Evolutionary conservation across 37 sponge, comb jelly and placozoan species (phyloP).

Genomic region (Hormiphora californensis): DNA sequence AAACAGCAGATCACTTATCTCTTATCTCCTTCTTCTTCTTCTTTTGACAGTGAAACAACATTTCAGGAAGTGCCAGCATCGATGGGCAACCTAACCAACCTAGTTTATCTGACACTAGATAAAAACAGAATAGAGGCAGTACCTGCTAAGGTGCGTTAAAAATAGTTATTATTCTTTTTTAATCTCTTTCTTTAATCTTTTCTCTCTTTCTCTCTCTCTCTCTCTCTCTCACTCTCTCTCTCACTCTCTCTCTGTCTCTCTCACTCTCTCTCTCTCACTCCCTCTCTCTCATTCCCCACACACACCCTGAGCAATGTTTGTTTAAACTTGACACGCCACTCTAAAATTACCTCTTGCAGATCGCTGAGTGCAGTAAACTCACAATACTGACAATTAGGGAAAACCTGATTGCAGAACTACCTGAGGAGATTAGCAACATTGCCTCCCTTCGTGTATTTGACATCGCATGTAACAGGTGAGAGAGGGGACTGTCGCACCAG

Average conservation of each 20-base stretch:
- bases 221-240: background rate
- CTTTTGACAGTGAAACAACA: too few relatives aligned
- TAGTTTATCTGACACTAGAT: constrained; percentile 2
- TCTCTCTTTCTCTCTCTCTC: background rate
- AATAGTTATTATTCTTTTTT: background rate
- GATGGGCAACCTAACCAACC: background rate
- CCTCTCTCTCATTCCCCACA: background rate
- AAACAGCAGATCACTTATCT: too few relatives aligned
- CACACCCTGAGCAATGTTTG: background rate
- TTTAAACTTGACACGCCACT: background rate
- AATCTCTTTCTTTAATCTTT: background rate
- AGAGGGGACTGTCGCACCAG: too few relatives aligned
- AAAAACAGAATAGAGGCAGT: constrained; percentile 7
- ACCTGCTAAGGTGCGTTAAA: background rate
- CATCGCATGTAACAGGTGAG: constrained; percentile 52
- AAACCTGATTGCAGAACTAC: constrained; percentile 17
- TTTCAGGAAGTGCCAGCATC: constrained; percentile 29
- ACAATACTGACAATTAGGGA: constrained; percentile 26
- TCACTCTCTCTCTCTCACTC: background rate
- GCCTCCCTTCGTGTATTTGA: background rate
- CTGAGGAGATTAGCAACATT: background rate
- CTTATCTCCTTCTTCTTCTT: too few relatives aligned
- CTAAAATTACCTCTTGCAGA: background rate
- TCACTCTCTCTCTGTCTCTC: background rate
- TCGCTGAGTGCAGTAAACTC: constrained; percentile 13